Evolutionary conservation across 2,888 invertebrate species (phyloP).

Genomic region (Cataglyphis albicans): DNA sequence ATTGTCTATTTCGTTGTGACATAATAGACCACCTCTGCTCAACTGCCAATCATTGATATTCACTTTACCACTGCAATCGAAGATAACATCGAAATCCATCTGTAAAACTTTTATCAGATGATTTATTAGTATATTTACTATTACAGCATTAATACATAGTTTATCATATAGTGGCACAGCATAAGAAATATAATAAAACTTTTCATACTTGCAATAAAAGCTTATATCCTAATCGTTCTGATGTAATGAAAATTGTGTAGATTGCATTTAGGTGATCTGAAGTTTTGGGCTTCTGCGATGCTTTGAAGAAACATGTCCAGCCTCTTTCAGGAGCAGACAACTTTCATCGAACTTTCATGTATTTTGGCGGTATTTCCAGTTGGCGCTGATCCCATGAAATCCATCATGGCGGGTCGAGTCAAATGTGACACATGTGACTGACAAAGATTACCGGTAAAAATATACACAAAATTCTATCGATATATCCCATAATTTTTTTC

Average conservation of each 20-base stretch:
- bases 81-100: slow-evolving; percentile 76
- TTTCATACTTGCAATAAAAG: not conserved
- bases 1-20: slow-evolving; percentile 76
- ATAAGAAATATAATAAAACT: slow-evolving; percentile 13
- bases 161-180: not conserved
- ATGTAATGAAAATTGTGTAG: not conserved
- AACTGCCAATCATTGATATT: slow-evolving; percentile 81
- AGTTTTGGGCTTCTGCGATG: not conserved
- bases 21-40: slow-evolving; percentile 70
- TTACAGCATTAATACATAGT: too few relatives aligned
- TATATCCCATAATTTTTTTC: not conserved
- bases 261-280: not conserved
- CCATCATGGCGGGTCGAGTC: not conserved
- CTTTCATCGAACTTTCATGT: slow-evolving; percentile 4
- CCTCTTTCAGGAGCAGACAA: not conserved
- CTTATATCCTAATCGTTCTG: not conserved
- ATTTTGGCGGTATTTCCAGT: slow-evolving; percentile 38
- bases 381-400: slow-evolving; percentile 15
- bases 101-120: slow-evolving; percentile 13
- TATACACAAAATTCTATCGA: not conserved
- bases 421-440: not conserved
- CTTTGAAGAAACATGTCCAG: not conserved
- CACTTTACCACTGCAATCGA: slow-evolving; percentile 81
- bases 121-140: not conserved
- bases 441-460: not conserved